Conservation (phyloP, 1,140 invertebrate species). For the Choristoneura fumiferana region DNA sequence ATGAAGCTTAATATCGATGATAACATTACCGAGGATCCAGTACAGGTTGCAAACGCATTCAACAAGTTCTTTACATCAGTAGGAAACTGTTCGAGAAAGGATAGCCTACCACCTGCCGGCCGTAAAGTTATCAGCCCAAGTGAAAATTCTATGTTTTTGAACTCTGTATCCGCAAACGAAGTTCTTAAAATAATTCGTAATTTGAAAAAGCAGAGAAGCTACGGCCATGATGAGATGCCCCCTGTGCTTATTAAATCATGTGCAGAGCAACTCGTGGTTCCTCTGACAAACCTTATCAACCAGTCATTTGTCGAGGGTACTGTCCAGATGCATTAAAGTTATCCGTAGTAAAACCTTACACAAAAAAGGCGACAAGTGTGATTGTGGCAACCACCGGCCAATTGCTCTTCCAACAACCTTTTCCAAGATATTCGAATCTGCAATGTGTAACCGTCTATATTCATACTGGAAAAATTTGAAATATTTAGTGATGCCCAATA, state of each 20-base stretch:
- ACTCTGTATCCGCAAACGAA: not conserved
- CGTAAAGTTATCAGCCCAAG: not conserved
- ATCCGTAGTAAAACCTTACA: conserved; percentile 8
- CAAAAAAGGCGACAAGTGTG: conserved; percentile 1
- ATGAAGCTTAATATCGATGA: not conserved
- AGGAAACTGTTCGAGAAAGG: too few species aligned
- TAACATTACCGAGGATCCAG: not conserved
- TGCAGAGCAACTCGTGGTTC: not conserved
- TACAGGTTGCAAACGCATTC: not conserved
- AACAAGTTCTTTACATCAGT: conserved; percentile 1
- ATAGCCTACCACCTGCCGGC: not conserved
- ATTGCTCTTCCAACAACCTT: not conserved
- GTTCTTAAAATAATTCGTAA: not conserved
- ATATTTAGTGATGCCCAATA: conserved; percentile 6
- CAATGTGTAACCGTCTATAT: not conserved
- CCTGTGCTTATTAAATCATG: conserved; percentile 9
- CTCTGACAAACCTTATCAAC: not conserved
- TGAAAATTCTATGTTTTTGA: conserved; percentile 3
- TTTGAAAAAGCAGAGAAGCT: too few species aligned
- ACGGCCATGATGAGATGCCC: not conserved
- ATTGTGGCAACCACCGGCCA: not conserved
- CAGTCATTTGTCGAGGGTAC: conserved; percentile 7
- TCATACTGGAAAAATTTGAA: conserved; percentile 1
- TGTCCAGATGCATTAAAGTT: not conserved
- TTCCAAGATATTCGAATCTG: conserved; percentile 5